Base-by-base conservation (phyloP, 2,797 vertebrate genomes). In the Paratrypauchen microcephalus region DNA sequence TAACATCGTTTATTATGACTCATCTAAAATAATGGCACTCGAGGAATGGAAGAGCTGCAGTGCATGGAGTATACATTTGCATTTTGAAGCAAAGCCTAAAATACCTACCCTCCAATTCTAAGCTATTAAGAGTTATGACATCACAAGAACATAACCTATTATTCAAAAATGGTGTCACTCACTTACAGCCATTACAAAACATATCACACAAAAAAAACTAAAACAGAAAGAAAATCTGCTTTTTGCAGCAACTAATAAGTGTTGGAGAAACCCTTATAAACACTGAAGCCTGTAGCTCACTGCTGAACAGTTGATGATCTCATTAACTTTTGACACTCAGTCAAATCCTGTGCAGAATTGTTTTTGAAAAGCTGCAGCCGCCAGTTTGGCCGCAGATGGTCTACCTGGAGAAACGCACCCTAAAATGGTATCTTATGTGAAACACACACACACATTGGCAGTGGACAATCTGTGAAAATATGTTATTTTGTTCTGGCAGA, bases 401-500 rank as follows among this genome's bases (percentile, higher is more conserved):
- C 9, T 65, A 67, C 36, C 36, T 32, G 21, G 48, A 69, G 59
- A 30, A 72, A 61, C 30, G 52, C 30, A 75, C 28, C 23, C 55
- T 47, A 19, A 66, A 66, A 63, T 55, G 24, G 24, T 15, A 24
- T 41, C 61, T 66, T 61, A 5, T 19, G 6, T 24, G 45, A 72
- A 47, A 30, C 50, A 32, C 48, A 54, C 47, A n/a, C 19, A 73
- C 72, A 68, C 19, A 66, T 65, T 0, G 16, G 9, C 57, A 70
- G 68, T 65, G 55, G 68, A 50, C 39, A 54, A 66, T 21, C 68
- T 84, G 55, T 45, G 74, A 76, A 72, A 80, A 69, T 76, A 72
- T 75, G 80, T 81, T 82, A 66, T 83, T 84, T 86, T 83, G 63
- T 77, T 78, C 81, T 83, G 79, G 84, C 85, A 86, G 75, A 19